Evolutionary conservation across 2,888 invertebrate genomes (phyloP), one percentile per base, ranked within the genome.

Genomic region (Clunio marinus): DNA sequence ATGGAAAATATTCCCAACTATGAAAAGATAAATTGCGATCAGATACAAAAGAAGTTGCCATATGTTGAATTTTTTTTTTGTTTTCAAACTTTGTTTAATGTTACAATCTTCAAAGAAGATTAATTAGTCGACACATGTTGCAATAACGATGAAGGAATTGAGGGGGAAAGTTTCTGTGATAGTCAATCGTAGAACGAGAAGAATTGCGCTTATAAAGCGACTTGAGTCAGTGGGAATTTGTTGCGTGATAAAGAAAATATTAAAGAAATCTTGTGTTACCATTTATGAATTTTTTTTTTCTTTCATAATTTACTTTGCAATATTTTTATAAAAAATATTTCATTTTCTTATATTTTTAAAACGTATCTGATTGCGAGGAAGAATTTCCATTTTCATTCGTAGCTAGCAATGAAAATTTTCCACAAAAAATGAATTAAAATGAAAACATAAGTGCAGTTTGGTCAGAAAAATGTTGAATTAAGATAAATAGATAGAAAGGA

Each of bases 101-200:
- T 41, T 41, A 15, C 10, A 41, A 15, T 41, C 41, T 41, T 41
- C 41, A n/a, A 3, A n/a, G n/a, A 41, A 41, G 41, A 15, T 15
- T 10, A 15, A 41, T 41, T 41, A 41, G 41, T 41, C 41, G 41
- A n/a, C 41, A 10, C 15, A n/a, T 41, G 41, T 41, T 41, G 41
- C 41, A 41, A 41, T 41, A n/a, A n/a, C n/a, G n/a, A n/a, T n/a
- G 41, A 41, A 15, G 17, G 25, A 10, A 57, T 24, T 20, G 55
- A 46, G n/a, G 25, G 25, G 55, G 24, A 57, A 57, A 25, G 55
- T 57, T 57, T 57, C 55, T 57, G 55, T 57, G 55, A 57, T 57
- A 57, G 24, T 24, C n/a, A 57, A 25, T 57, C 24, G 22, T 57
- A 25, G 55, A 57, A 5, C n/a, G 41, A 41, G 10, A n/a, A 41